phyloP scores from a whole-genome alignment of 2,113 vertebrate species.

The Dendropsophus ebraccatus region DNA sequence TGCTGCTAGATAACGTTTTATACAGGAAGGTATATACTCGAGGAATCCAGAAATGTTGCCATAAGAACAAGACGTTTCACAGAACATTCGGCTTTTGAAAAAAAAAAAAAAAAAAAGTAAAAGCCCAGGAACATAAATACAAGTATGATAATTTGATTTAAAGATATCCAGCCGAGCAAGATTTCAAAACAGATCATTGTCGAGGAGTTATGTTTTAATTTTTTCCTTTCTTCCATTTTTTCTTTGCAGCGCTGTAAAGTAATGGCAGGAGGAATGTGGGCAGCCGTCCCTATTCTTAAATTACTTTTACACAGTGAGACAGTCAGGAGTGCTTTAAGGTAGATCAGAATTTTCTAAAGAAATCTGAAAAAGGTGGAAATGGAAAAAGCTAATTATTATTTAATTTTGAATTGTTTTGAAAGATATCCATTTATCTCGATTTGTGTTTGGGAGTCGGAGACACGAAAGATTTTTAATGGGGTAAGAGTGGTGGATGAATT shows the following conservation, averaged over 20 bases:
- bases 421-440: too few relatives aligned
- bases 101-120: constrained; percentile 6
- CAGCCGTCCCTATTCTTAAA: background rate
- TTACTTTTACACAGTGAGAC: constrained; percentile 10
- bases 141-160: background rate
- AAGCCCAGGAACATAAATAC: background rate
- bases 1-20: background rate
- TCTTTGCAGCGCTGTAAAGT: background rate
- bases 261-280: background rate
- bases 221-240: background rate
- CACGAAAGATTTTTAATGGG: too few relatives aligned
- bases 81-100: background rate
- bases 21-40: background rate
- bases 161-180: background rate
- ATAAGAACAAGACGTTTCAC: constrained; percentile 21
- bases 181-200: background rate
- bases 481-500: too few relatives aligned
- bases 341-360: background rate
- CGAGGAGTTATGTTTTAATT: background rate
- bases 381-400: too few relatives aligned
- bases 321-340: background rate
- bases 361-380: background rate
- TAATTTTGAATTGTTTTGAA: too few relatives aligned
- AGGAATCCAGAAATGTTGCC: constrained; percentile 12
- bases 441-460: background rate